These are phyloP conservation scores for Mantis religiosa DNA, from an alignment of 2,888 invertebrate species.

Conservation along the genomic window DNA sequence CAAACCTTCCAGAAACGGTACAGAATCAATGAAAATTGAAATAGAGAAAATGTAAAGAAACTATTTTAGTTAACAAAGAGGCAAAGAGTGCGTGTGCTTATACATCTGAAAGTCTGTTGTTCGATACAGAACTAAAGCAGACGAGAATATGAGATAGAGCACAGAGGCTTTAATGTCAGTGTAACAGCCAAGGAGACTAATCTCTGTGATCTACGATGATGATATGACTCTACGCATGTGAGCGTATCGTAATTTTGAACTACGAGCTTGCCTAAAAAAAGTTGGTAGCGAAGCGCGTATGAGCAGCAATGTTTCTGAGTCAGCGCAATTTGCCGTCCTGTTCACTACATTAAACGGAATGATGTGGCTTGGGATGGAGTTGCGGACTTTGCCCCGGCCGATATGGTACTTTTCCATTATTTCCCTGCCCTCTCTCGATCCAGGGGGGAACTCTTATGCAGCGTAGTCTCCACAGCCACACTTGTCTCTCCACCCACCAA, in stretches of 20 bases:
- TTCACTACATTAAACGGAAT: conserved; percentile 25
- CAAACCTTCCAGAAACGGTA: too few species aligned
- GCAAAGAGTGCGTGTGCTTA: too few species aligned
- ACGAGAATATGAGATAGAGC: too few species aligned
- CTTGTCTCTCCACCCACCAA: neutral
- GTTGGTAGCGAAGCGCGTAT: neutral
- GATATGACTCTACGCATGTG: too few species aligned
- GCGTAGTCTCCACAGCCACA: neutral
- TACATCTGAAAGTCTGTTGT: too few species aligned
- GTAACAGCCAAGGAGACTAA: too few species aligned
- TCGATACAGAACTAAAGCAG: too few species aligned
- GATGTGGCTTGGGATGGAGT: neutral
- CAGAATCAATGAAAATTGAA: too few species aligned
- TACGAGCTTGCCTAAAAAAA: neutral
- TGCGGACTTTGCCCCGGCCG: neutral
- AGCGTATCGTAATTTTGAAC: neutral
- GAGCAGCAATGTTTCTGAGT: neutral
- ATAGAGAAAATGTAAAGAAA: too few species aligned
- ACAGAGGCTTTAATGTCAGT: too few species aligned
- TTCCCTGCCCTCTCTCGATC: neutral
- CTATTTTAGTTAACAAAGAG: too few species aligned
- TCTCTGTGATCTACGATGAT: too few species aligned
- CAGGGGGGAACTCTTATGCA: neutral
- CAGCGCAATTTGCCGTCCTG: conserved; percentile 22
- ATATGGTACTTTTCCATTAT: neutral